A percentile compares a stretch with the other conserved stretches of the same genome.
phyloP scores from a whole-genome alignment of 2,113 vertebrate genomes.

The Phylloscopus whistleri region DNA sequence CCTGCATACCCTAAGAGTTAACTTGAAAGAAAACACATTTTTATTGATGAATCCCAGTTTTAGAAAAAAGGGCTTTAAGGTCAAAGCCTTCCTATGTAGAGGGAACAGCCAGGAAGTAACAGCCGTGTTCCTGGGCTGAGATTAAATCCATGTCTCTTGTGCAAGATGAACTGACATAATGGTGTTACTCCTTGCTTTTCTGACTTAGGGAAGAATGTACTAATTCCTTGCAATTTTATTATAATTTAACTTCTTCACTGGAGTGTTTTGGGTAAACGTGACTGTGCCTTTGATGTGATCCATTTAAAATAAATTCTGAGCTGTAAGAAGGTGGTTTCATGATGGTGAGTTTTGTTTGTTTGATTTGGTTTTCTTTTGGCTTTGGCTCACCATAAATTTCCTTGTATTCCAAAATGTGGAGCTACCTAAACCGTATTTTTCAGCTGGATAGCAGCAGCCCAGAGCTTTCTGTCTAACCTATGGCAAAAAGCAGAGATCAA shows the following conservation, averaged over 20 bases:
- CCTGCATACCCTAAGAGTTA: not conserved
- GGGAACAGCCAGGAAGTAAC: not conserved
- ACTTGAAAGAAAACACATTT: not conserved
- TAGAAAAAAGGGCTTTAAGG: slow-evolving; percentile 8
- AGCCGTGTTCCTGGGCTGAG: not conserved
- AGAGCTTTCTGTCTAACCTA: not conserved
- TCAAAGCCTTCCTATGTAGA: slow-evolving; percentile 16
- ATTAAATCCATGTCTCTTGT: not conserved
- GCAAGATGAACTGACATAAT: not conserved
- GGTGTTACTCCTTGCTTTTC: slow-evolving; percentile 1
- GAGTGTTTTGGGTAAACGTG: not conserved
- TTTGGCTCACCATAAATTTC: not conserved
- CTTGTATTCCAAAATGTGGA: not conserved
- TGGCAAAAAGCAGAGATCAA: not conserved
- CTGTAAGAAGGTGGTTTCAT: not conserved
- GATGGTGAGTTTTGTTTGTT: not conserved
- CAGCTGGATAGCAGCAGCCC: not conserved
- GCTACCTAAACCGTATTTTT: not conserved
- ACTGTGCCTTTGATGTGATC: not conserved
- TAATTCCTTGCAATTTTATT: not conserved
- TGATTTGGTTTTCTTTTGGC: not conserved
- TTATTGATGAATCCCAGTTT: not conserved
- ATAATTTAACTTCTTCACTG: not conserved
- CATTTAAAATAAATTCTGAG: not conserved
- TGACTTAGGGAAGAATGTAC: not conserved